Percentiles rank a stretch among this genome's conserved stretches.
These are phyloP conservation scores for Anoura caudifer DNA, from an alignment of 2,113 vertebrate genomes.

Conservation along the genomic window DNA sequence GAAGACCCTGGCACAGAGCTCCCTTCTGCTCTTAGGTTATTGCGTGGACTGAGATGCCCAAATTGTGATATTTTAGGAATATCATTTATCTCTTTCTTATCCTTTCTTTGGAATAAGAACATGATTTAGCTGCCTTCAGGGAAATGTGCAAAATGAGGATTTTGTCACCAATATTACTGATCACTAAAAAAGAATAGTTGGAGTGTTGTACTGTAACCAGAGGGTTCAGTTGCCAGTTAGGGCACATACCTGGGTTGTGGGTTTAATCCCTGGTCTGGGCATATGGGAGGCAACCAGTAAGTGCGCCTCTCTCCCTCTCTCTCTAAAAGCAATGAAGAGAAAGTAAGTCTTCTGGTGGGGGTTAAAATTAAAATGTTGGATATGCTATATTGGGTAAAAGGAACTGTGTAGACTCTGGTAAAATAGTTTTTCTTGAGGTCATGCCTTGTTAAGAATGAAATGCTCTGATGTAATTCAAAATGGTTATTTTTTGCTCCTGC, in stretches of 20 bases:
- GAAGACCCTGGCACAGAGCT: not conserved
- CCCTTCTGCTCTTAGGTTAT: not conserved
- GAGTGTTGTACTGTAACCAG: no score
- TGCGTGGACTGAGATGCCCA: not conserved
- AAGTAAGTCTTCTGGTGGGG: no score
- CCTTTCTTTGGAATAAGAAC: not conserved
- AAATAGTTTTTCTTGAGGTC: not conserved
- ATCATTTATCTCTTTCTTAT: not conserved
- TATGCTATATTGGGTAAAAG: not conserved
- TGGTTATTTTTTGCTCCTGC: not conserved
- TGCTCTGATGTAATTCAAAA: not conserved
- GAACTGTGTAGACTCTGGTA: not conserved
- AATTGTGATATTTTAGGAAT: not conserved
- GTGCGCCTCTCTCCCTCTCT: no score
- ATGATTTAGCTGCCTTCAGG: not conserved
- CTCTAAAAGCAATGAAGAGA: no score
- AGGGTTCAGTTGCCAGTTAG: no score
- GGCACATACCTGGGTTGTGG: no score
- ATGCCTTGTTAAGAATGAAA: not conserved
- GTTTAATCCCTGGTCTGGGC: no score
- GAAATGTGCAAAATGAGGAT: not conserved
- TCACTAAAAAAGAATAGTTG: not conserved
- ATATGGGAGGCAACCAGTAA: no score
- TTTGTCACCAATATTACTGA: not conserved
- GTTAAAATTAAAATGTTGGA: not conserved